Evolutionary conservation across 53 echinoderm and acorn worm species (phyloP).

Genomic region (Glandiceps talaboti): DNA sequence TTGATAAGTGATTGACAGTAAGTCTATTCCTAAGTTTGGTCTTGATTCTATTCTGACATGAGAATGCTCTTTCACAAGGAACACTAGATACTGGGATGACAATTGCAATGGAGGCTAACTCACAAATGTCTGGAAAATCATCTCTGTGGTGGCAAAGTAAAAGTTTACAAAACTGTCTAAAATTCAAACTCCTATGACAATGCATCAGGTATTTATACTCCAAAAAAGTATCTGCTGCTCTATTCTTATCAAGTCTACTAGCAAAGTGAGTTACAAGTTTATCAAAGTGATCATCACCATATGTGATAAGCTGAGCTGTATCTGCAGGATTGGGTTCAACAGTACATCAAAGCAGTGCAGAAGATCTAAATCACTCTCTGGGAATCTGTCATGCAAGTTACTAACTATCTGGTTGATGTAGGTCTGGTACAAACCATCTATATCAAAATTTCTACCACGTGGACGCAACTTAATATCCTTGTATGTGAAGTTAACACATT

Average conservation of each 20-base stretch:
- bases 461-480: not conserved
- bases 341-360: not conserved
- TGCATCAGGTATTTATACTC: not conserved
- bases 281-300: not conserved
- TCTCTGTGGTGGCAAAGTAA: not conserved
- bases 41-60: conserved; percentile 11
- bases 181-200: not conserved
- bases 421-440: not conserved
- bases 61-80: conserved; percentile 11
- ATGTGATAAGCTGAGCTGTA: not conserved
- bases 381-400: not conserved
- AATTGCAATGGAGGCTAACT: not conserved
- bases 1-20: not conserved
- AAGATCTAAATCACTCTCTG: not conserved
- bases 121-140: conserved; percentile 7
- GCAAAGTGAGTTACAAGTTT: not conserved
- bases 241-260: not conserved
- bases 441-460: not conserved
- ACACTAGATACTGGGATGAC: conserved; percentile 9
- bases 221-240: not conserved
- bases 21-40: conserved; percentile 2
- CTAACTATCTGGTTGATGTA: not conserved
- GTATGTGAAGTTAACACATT: not conserved
- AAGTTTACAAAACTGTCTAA: not conserved
- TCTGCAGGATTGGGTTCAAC: not conserved